phyloP scores from a whole-genome alignment of 1,140 invertebrate species.

The Subanguina moxae region DNA sequence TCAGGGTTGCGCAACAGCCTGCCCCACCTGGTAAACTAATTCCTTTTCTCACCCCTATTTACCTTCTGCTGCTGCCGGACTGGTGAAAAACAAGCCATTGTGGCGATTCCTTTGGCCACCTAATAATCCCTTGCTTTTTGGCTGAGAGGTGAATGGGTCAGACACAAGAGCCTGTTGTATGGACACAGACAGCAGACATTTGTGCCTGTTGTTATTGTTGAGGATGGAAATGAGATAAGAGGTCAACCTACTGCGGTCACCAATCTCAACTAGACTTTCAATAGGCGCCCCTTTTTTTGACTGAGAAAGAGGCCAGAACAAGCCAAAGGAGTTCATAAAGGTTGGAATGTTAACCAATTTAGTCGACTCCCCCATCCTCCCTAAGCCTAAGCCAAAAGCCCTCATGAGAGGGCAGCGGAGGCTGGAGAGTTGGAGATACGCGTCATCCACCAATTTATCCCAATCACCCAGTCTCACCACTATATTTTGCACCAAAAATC shows the following conservation, averaged over 20 bases:
- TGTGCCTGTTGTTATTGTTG: background rate
- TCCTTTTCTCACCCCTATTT: background rate
- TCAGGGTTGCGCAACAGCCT: background rate
- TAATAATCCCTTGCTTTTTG: background rate
- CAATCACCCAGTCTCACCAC: no score
- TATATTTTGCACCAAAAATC: no score
- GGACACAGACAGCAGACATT: background rate
- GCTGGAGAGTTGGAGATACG: no score
- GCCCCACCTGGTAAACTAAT: conserved; percentile 1
- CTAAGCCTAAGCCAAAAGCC: no score
- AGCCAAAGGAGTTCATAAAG: background rate
- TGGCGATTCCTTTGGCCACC: background rate
- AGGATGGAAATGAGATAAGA: background rate
- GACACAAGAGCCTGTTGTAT: background rate
- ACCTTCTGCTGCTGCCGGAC: background rate
- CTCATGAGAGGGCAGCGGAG: no score
- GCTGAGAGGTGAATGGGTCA: background rate
- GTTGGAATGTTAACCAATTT: no score
- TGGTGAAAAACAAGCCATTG: background rate
- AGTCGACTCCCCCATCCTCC: no score
- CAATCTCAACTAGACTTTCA: background rate
- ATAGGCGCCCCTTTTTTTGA: no score
- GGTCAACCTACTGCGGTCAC: background rate
- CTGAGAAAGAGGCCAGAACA: background rate
- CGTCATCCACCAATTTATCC: no score